Evolutionary conservation across 2,797 vertebrate genomes (phyloP).

Genomic region (Anabacerthia variegaticeps): DNA sequence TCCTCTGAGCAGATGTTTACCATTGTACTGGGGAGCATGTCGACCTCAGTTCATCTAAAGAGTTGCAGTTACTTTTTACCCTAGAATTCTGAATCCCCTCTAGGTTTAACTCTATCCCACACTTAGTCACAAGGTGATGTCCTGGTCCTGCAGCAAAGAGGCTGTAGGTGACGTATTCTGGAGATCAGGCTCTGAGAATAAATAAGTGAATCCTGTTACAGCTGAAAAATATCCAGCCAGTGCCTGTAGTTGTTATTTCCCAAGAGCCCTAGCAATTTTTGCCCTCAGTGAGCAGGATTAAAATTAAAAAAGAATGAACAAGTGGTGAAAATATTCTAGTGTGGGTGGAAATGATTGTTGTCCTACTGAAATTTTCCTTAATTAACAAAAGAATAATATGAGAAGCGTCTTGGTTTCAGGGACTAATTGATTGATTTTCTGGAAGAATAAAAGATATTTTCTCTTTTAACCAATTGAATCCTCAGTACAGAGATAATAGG

Average conservation of each 20-base stretch:
- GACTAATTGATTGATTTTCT: background rate
- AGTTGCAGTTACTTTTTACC: background rate
- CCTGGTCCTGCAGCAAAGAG: background rate
- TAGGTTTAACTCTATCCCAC: background rate
- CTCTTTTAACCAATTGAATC: background rate
- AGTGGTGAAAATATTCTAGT: background rate
- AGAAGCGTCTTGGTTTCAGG: background rate
- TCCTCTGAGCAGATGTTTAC: background rate
- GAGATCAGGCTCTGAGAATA: background rate
- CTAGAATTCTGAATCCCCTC: background rate
- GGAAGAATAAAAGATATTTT: background rate
- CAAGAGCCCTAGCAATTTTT: background rate
- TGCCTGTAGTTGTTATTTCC: conserved; percentile 10
- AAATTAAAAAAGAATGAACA: background rate
- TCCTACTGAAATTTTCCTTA: background rate
- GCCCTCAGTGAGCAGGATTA: background rate
- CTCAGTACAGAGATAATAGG: background rate
- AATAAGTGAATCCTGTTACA: background rate
- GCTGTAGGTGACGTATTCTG: background rate
- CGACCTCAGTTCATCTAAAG: background rate
- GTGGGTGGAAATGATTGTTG: background rate
- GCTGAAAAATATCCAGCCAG: background rate
- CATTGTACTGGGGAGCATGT: background rate
- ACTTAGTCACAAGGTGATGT: background rate
- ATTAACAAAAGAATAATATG: background rate